Base-by-base conservation (phyloP, 2,113 vertebrate genomes). In the Lasiurus borealis region DNA sequence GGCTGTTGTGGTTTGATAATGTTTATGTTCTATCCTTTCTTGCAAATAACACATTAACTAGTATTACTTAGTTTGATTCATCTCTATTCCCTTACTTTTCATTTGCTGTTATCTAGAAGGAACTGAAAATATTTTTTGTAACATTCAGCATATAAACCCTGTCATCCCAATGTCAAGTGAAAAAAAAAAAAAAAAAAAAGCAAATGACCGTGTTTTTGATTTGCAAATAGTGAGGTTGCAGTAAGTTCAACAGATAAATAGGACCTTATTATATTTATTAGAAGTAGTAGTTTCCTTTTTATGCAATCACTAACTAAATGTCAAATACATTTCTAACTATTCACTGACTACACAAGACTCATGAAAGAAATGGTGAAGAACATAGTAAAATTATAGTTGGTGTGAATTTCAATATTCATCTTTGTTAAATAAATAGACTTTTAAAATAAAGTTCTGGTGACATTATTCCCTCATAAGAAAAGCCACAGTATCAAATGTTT, bases 281-380 rank as follows among this genome's bases (percentile, higher is more conserved):
- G n/a, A 88, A 86, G 23, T 18, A 59, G 71, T 27, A 69, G 23
- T 90, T 90, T 90, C 36, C 15, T 81, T 95, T 93, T 90, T 68
- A 81, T 31, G 21, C 19, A 85, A 90, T 88, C 69, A 64, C 19
- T 91, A 90, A 91, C 27, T 88, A 92, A 16, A 89, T 86, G 34
- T 91, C 36, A 62, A 95, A 73, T 13, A 68, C 23, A 81, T 82
- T 91, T 82, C 29, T 57, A 71, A 36, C 18, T 83, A 87, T 52
- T 76, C 40, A 85, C 62, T 66, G 46, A 90, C 46, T 54, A 73
- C 27, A 90, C 1, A 72, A 36, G 78, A 84, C 19, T 93, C 44
- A 31, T 97, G 34, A 69, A 96, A 89, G 16, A 62, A 93, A 94
- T 16, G 68, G 54, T 72, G 72, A 94, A 88, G 34, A 94, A 96